phyloP scores from a whole-genome alignment of 2,113 vertebrate genomes.

The Choloepus hoffmanni region DNA sequence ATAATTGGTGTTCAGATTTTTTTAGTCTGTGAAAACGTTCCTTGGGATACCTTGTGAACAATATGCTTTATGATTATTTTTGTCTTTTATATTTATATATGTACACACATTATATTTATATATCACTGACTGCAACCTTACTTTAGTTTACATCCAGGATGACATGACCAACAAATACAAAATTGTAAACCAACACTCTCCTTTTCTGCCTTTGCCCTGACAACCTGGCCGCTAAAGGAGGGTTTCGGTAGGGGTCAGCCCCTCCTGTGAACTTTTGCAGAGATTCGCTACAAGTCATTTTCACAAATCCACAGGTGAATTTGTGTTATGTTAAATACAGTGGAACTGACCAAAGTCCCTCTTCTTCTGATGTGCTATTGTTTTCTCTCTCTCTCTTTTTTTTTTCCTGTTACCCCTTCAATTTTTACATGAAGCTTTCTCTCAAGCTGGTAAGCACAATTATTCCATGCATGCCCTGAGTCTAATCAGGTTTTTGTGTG shows the following conservation, averaged over 20 bases:
- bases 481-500: conserved; percentile 70
- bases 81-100: not conserved
- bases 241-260: not conserved
- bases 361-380: conserved; percentile 87
- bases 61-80: rapidly evolving
- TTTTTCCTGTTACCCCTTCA: conserved; percentile 83
- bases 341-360: conserved; percentile 59
- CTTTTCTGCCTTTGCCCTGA: not conserved
- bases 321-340: conserved; percentile 50
- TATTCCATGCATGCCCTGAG: conserved; percentile 88
- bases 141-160: not conserved
- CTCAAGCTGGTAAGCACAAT: conserved; percentile 99
- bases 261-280: conserved; percentile 89
- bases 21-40: not conserved
- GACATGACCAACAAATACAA: not conserved
- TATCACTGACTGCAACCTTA: rapidly evolving
- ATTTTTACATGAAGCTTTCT: conserved; percentile 96
- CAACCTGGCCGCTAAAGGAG: conserved; percentile 43
- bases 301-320: conserved; percentile 72
- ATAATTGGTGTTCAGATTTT: too few relatives aligned
- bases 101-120: too few relatives aligned
- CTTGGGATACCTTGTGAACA: not conserved
- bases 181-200: rapidly evolving
- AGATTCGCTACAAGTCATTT: conserved; percentile 80
- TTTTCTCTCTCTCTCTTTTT: conserved; percentile 77